Conservation (phyloP, 2,888 invertebrate species). For the Microdon myrmicae region DNA sequence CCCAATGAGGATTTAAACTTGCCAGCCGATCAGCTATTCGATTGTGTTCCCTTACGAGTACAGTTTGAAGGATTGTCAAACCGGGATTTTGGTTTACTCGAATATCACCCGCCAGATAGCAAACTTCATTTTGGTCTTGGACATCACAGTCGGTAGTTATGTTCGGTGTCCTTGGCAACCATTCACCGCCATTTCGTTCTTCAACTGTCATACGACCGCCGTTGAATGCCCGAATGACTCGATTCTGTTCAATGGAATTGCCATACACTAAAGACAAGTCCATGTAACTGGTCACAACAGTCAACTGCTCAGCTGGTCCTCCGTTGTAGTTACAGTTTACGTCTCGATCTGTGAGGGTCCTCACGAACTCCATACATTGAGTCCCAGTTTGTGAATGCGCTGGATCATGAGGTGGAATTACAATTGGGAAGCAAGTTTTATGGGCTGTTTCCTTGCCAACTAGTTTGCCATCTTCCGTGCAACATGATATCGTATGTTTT, state of each 20-base stretch:
- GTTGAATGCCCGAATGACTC: conserved; percentile 73
- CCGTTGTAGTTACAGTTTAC: conserved; percentile 70
- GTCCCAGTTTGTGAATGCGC: conserved; percentile 69
- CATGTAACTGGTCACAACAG: conserved; percentile 68
- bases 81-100: conserved; percentile 69
- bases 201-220: conserved; percentile 76
- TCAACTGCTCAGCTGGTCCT: conserved; percentile 74
- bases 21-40: conserved; percentile 66
- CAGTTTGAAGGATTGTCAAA: conserved; percentile 67
- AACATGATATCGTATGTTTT: conserved; percentile 72
- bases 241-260: conserved; percentile 74
- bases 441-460: conserved; percentile 66
- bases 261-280: conserved; percentile 87
- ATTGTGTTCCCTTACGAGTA: conserved; percentile 69
- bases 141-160: conserved; percentile 77
- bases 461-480: conserved; percentile 71
- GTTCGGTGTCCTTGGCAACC: conserved; percentile 78
- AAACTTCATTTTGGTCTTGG: conserved; percentile 74
- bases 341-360: conserved; percentile 75
- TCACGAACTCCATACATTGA: conserved; percentile 76
- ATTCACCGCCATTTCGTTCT: conserved; percentile 74
- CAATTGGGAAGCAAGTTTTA: conserved; percentile 69
- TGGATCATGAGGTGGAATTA: conserved; percentile 72
- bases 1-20: conserved; percentile 69
- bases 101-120: conserved; percentile 76